Conservation (phyloP, 1,140 invertebrate genomes). For the Danaus plexippus region DNA sequence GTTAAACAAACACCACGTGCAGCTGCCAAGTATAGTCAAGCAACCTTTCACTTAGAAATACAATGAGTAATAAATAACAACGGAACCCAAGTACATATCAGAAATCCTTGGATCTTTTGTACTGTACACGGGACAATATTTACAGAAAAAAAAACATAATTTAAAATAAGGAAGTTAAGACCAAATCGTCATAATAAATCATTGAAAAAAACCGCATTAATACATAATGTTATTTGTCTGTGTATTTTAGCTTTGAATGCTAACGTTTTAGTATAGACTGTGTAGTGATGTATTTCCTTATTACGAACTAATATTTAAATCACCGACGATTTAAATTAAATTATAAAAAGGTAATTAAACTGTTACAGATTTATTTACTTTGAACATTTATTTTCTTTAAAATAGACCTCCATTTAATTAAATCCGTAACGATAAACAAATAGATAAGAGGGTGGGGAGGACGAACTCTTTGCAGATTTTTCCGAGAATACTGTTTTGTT, state of each 20-base stretch:
- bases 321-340: constrained; percentile 56
- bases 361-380: constrained; percentile 66
- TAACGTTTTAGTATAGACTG: too few species aligned
- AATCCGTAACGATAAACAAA: constrained; percentile 67
- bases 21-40: constrained; percentile 17
- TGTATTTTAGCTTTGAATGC: too few species aligned
- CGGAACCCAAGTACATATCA: too few species aligned
- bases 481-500: constrained; percentile 10
- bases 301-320: too few species aligned
- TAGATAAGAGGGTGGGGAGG: constrained; percentile 40
- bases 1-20: constrained; percentile 28
- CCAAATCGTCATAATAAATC: too few species aligned
- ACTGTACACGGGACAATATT: too few species aligned
- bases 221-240: too few species aligned
- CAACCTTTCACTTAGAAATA: constrained; percentile 19
- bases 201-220: too few species aligned
- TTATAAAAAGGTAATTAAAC: constrained; percentile 67
- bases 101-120: too few species aligned
- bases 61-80: constrained; percentile 5
- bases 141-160: constrained; percentile 25
- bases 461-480: constrained; percentile 42
- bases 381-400: constrained; percentile 66
- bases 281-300: too few species aligned
- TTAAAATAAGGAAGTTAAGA: constrained; percentile 23
- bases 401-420: constrained; percentile 68